phyloP scores from a whole-genome alignment of 2,113 vertebrate species.

The Mormyrus lacerda region DNA sequence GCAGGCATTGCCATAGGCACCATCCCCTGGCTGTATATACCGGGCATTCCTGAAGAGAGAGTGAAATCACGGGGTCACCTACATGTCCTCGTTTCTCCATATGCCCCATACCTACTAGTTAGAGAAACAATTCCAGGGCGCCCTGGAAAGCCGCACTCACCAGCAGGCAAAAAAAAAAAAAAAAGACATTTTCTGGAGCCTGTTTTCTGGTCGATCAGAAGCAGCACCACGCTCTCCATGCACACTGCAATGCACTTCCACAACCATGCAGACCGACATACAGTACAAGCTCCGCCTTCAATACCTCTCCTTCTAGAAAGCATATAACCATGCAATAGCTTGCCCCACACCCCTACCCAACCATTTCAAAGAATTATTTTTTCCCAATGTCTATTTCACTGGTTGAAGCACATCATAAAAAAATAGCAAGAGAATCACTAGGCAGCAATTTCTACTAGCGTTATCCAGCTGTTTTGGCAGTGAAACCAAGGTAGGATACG shows the following conservation, averaged over 20 bases:
- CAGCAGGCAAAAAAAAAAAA: background rate
- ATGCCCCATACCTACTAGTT: background rate
- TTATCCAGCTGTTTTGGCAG: background rate
- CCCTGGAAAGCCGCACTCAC: background rate
- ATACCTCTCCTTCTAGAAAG: background rate
- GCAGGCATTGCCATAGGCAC: conserved; percentile 73
- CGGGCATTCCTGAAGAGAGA: conserved; percentile 67
- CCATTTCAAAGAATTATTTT: background rate
- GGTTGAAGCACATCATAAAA: background rate
- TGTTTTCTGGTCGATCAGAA: background rate
- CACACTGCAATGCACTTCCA: background rate
- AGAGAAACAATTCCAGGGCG: background rate
- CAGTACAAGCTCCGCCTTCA: background rate
- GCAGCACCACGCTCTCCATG: background rate
- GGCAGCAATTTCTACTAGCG: background rate
- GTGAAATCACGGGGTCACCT: background rate
- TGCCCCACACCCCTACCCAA: background rate
- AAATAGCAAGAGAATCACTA: background rate
- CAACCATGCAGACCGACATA: background rate
- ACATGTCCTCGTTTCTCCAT: background rate
- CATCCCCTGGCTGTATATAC: conserved; percentile 82
- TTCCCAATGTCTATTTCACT: background rate
- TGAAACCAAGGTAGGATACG: background rate
- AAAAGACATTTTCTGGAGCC: background rate
- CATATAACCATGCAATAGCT: background rate